Evolutionary conservation across 2,888 invertebrate species (phyloP).

Genomic region (Eumacrocentrus americanus): DNA sequence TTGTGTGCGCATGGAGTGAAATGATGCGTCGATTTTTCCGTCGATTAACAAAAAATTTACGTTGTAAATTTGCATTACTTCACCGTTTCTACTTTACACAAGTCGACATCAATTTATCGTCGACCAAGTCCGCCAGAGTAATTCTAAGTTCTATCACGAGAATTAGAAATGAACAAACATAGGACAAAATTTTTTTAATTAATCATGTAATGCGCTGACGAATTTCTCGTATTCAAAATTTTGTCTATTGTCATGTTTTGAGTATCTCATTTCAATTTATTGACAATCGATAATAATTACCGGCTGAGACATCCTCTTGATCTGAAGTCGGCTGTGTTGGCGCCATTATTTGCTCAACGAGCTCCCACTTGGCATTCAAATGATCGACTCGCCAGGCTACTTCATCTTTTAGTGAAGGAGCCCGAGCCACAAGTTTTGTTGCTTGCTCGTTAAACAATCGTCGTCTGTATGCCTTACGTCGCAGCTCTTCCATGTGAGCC

Average conservation of each 20-base stretch:
- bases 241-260: too few species aligned
- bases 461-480: conserved; percentile 74
- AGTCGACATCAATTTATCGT: too few species aligned
- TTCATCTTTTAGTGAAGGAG: conserved; percentile 70
- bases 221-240: too few species aligned
- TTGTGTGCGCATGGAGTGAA: too few species aligned
- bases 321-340: conserved; percentile 62
- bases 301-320: conserved; percentile 58
- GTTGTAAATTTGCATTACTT: too few species aligned
- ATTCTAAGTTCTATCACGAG: too few species aligned
- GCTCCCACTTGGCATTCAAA: conserved; percentile 81
- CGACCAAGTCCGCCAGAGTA: too few species aligned
- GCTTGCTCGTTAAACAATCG: conserved; percentile 81
- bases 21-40: too few species aligned
- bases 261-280: not conserved
- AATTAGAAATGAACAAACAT: too few species aligned
- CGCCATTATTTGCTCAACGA: conserved; percentile 73
- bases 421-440: conserved; percentile 71
- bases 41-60: not conserved
- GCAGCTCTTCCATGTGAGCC: conserved; percentile 79
- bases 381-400: conserved; percentile 77
- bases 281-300: conserved; percentile 40
- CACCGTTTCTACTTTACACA: too few species aligned
- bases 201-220: too few species aligned
- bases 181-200: too few species aligned